Percentiles rank a stretch among this genome's conserved stretches.
phyloP scores from a whole-genome alignment of 2,113 vertebrate genomes.

The Heteronetta atricapilla region DNA sequence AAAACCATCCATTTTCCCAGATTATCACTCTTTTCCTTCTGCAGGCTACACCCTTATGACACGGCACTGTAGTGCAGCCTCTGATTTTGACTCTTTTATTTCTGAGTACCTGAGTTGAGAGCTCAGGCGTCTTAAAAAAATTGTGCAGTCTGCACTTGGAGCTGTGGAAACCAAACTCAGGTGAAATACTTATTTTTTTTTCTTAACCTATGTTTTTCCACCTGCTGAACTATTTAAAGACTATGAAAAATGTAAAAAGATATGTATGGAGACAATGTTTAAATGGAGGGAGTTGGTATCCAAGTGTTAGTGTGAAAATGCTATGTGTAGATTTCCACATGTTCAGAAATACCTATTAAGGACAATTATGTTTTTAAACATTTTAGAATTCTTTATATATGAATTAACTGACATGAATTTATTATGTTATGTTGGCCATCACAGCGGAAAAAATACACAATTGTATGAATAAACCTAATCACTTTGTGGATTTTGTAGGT shows the following conservation, averaged over 20 bases:
- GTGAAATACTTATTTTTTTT: not conserved
- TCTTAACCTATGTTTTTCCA: not conserved
- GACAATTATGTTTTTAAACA: not conserved
- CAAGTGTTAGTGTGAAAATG: not conserved
- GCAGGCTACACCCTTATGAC: not conserved
- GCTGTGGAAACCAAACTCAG: not conserved
- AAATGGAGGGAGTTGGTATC: not conserved
- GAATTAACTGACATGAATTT: not conserved
- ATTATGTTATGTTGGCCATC: not conserved
- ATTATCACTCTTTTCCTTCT: not conserved
- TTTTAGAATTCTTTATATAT: not conserved
- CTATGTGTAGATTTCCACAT: not conserved
- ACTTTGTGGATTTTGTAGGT: not conserved
- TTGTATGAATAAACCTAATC: not conserved
- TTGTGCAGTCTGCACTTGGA: rapidly evolving
- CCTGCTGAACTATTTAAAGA: not conserved
- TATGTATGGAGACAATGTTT: not conserved
- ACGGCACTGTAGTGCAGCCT: not conserved
- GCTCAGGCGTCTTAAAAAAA: not conserved
- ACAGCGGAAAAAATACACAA: not conserved
- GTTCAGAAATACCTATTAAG: not conserved
- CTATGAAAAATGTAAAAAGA: not conserved
- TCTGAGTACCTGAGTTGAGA: not conserved
- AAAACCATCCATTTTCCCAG: not conserved
- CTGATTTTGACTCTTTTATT: not conserved